Conservation (phyloP, 2,797 vertebrate species). For the Sebastes glaucus region DNA sequence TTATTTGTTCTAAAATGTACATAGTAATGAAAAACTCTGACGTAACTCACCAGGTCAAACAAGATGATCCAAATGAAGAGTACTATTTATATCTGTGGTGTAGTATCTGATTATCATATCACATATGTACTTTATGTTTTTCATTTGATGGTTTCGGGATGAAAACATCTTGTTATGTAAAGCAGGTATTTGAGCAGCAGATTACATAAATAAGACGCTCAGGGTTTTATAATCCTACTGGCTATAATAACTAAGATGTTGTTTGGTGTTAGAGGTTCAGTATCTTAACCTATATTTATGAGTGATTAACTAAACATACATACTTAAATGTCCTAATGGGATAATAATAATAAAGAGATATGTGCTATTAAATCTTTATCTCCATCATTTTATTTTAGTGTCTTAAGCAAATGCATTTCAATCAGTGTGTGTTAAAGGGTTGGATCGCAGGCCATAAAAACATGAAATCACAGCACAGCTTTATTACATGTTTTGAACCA, state of each 20-base stretch:
- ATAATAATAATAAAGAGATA: constrained; percentile 36
- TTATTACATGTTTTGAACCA: constrained; percentile 43
- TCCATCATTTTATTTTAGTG: constrained; percentile 13
- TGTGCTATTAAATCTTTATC: not conserved
- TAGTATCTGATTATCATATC: not conserved
- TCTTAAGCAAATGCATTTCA: not conserved
- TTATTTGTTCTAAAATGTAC: not conserved
- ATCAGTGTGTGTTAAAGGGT: constrained; percentile 8
- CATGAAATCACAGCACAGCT: constrained; percentile 45
- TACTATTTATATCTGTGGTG: not conserved
- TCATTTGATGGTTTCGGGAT: not conserved
- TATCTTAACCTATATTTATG: not conserved
- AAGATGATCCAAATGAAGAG: not conserved
- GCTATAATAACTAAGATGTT: constrained; percentile 19
- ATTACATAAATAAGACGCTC: constrained; percentile 42
- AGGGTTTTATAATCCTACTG: constrained; percentile 31
- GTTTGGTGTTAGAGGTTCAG: constrained; percentile 16
- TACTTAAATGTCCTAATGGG: not conserved
- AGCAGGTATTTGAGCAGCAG: constrained; percentile 22
- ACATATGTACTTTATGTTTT: not conserved
- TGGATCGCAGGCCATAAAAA: constrained; percentile 10
- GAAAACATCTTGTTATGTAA: constrained; percentile 25
- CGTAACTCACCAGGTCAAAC: not conserved
- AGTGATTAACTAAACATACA: not conserved
- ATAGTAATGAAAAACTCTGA: not conserved